phyloP scores from a whole-genome alignment of 2,797 vertebrate species.

The Enteromius radiatus region DNA sequence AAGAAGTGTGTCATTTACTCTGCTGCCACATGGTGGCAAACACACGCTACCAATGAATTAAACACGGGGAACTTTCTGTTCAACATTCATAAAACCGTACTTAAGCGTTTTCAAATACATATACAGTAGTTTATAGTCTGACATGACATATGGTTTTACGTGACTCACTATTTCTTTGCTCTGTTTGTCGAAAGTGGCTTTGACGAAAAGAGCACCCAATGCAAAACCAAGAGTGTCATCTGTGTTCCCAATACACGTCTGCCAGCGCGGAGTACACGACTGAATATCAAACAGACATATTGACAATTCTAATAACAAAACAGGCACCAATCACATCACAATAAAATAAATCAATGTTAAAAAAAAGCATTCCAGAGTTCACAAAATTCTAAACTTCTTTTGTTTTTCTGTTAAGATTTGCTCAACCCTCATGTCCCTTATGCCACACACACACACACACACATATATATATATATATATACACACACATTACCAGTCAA shows the following conservation, averaged over 20 bases:
- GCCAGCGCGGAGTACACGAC: constrained; percentile 96
- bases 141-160: not conserved
- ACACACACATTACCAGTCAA: no score
- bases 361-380: no score
- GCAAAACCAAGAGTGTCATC: constrained; percentile 96
- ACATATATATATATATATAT: no score
- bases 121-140: not conserved
- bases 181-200: constrained; percentile 93
- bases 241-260: constrained; percentile 95
- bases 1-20: not conserved
- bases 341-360: no score
- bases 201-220: constrained; percentile 93
- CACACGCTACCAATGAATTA: constrained; percentile 15
- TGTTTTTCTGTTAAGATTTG: not conserved
- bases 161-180: constrained; percentile 94
- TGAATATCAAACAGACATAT: constrained; percentile 62
- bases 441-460: no score
- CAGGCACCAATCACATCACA: no score
- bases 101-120: not conserved
- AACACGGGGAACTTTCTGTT: not conserved
- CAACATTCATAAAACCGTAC: not conserved
- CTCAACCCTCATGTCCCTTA: not conserved
- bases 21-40: constrained; percentile 50
- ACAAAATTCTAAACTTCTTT: not conserved
- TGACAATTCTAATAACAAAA: constrained; percentile 63